A percentile compares a stretch with the other conserved stretches of the same genome.
phyloP scores from a whole-genome alignment of 2,797 vertebrate species.

The Eulemur rubriventer region DNA sequence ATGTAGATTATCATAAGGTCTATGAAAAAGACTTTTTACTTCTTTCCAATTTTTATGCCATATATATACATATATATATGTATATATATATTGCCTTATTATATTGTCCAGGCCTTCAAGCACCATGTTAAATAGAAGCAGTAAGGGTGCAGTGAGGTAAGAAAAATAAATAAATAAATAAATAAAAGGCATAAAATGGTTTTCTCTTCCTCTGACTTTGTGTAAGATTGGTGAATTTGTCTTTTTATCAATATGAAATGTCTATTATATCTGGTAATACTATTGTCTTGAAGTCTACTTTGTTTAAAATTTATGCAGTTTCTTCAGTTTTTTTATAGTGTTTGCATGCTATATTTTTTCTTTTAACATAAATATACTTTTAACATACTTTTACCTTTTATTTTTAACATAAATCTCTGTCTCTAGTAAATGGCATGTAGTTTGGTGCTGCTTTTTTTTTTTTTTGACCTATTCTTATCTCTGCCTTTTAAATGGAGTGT shows the following conservation, averaged over 20 bases:
- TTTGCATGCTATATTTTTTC: background rate
- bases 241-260: background rate
- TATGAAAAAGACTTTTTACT: slow-evolving; percentile 19
- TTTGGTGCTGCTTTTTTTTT: background rate
- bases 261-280: background rate
- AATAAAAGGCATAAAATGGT: background rate
- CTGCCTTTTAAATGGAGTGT: background rate
- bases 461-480: background rate
- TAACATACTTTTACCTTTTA: background rate
- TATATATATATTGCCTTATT: background rate
- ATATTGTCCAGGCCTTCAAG: background rate
- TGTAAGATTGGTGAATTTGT: background rate
- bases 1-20: background rate
- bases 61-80: background rate
- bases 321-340: background rate
- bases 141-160: background rate
- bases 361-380: background rate
- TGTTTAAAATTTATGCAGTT: background rate
- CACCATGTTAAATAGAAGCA: background rate
- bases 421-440: background rate
- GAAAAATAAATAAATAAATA: slow-evolving; percentile 7
- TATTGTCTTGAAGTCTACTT: background rate
- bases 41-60: background rate
- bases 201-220: background rate
- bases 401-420: background rate